A percentile compares a stretch with the other conserved stretches of the same genome.
phyloP scores from a whole-genome alignment of 2,797 vertebrate species.

The Falco naumanni region DNA sequence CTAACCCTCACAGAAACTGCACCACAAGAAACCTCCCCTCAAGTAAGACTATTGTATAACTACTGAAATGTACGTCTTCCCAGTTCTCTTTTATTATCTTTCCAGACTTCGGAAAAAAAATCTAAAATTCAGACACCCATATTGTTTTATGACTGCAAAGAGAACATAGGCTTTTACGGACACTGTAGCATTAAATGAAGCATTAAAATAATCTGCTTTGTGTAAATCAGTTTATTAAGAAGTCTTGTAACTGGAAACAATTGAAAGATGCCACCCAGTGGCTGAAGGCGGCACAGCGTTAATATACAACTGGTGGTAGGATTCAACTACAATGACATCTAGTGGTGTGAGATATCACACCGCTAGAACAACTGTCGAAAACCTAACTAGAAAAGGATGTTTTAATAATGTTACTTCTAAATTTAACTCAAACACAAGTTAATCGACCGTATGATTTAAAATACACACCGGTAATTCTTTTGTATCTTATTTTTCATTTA shows the following conservation, averaged over 20 bases:
- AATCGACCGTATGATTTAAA: rapidly evolving
- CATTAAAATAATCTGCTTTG: neutral
- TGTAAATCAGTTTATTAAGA: neutral
- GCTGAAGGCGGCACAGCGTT: neutral
- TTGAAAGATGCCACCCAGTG: constrained; percentile 68
- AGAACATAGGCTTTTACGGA: neutral
- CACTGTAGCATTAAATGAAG: neutral
- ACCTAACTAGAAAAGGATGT: neutral
- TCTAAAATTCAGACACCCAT: neutral
- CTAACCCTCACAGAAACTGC: neutral
- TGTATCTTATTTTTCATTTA: neutral
- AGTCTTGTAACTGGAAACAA: neutral
- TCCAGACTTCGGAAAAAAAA: neutral
- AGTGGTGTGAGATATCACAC: constrained; percentile 15
- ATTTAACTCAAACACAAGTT: neutral
- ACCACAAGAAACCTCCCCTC: neutral
- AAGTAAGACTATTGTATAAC: neutral
- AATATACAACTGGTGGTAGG: neutral
- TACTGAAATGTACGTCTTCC: neutral
- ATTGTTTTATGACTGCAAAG: neutral
- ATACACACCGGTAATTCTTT: neutral
- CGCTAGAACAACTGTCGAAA: neutral
- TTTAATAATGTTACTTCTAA: neutral
- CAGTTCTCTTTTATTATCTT: neutral
- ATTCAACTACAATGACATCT: constrained; percentile 51